Base-by-base conservation (phyloP, 2,113 vertebrate species). In the Mirza zaza region DNA sequence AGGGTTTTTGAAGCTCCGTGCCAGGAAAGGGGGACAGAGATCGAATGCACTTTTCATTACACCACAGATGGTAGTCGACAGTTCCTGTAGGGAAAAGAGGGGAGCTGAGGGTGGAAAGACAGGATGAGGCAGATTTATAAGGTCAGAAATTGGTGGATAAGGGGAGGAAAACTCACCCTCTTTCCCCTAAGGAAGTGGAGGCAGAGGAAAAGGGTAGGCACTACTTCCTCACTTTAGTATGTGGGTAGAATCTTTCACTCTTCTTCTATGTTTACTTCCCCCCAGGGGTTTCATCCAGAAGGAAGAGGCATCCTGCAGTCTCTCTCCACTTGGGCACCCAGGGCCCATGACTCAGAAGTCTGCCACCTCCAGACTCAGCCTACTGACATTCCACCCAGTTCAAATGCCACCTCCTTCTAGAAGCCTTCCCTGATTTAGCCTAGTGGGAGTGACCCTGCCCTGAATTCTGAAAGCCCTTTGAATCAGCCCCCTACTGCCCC, bases 401-500 rank as follows among this genome's bases (percentile, higher is more conserved):
- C 50, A 82, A 57, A 86, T n/a, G 39, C 52, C n/a, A 29, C 70
- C 32, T 93, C 45, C 23, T 90, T 73, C 92, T 52, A 21, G 93
- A 85, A 94, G 48, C 21, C 77, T 90, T 82, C 73, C 45, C 42
- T 81, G 36, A 85, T 86, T 67, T 61, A 86, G 61, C 61, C 61
- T 55, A 57, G 32, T 67, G 73, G 42, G 23, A 85, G 55, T 52
- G 42, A 52, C 15, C 39, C 14, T 87, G 50, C 18, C n/a, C 86
- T 84, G 73, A 95, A 61, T 92, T 82, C 83, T 86, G 57, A 79
- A 80, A 73, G 27, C 45, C 52, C 17, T 90, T 77, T 55, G 77
- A 96, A 20, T 82, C 39, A 57, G 23, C 23, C 29, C 27, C 42
- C 45, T 67, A 6, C 23, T 57, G n/a, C 10, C 17, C 36, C 20